Conservation (phyloP, 2,797 vertebrate genomes). For the Rhinogobio ventralis region DNA sequence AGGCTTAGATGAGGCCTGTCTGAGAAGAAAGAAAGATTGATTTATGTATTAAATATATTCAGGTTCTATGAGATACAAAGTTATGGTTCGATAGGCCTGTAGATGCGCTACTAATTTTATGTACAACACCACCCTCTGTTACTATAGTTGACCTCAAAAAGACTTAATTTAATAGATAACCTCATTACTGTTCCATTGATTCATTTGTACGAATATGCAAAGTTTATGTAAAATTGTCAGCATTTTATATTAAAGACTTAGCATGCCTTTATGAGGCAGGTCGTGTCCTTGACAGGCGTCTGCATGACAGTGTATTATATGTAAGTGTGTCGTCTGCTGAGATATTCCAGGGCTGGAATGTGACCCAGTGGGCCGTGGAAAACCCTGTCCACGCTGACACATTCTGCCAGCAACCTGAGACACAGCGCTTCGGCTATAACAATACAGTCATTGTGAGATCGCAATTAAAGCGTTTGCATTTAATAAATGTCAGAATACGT, state of each 20-base stretch:
- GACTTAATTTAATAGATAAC: background rate
- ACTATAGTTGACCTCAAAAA: conserved; percentile 18
- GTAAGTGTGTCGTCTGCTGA: conserved; percentile 16
- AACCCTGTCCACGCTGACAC: conserved; percentile 17
- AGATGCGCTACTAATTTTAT: background rate
- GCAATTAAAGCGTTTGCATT: background rate
- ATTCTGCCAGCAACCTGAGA: conserved; percentile 41
- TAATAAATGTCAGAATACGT: background rate
- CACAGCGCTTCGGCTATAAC: background rate
- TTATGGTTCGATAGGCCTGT: too few species aligned
- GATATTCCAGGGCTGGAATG: conserved; percentile 39
- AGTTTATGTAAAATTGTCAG: background rate
- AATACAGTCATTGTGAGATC: conserved; percentile 18
- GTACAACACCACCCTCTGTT: background rate
- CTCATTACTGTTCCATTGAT: background rate
- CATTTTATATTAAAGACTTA: background rate
- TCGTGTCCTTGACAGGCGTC: conserved; percentile 38
- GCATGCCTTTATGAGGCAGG: background rate
- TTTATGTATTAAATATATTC: conserved; percentile 39
- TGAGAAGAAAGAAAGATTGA: background rate
- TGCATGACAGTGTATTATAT: conserved; percentile 24
- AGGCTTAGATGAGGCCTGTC: background rate
- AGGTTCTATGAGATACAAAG: background rate
- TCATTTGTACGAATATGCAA: background rate
- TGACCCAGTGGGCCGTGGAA: conserved; percentile 12